Evolutionary conservation across 1,140 invertebrate species (phyloP).

Genomic region (Formica selysi): DNA sequence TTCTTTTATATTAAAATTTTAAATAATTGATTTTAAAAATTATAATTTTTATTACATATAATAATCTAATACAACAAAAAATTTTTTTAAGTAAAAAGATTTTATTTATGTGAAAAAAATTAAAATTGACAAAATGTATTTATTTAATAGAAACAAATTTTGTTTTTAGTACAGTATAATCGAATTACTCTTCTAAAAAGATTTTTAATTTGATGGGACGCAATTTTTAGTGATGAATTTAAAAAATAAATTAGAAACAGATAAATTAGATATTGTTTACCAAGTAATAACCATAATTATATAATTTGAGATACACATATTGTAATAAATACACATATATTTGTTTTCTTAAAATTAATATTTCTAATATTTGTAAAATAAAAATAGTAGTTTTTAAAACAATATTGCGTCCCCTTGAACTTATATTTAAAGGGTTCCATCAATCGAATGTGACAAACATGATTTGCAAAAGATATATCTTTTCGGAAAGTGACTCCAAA

Average conservation of each 20-base stretch:
- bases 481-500: background rate
- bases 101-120: no score
- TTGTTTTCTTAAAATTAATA: background rate
- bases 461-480: background rate
- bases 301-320: background rate
- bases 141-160: no score
- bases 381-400: background rate
- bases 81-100: no score
- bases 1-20: no score
- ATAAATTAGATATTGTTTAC: background rate
- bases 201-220: background rate
- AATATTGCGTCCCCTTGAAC: background rate
- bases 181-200: slow-evolving; percentile 3
- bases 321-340: background rate
- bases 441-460: background rate
- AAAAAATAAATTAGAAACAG: background rate
- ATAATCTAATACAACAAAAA: no score
- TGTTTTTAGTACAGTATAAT: background rate
- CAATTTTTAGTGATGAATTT: background rate
- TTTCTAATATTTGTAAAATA: background rate
- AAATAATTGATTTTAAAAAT: no score
- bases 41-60: no score
- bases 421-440: slow-evolving; percentile 10
- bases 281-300: background rate
- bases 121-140: no score